phyloP scores from a whole-genome alignment of 2,888 invertebrate species.

The Thumatha senex region DNA sequence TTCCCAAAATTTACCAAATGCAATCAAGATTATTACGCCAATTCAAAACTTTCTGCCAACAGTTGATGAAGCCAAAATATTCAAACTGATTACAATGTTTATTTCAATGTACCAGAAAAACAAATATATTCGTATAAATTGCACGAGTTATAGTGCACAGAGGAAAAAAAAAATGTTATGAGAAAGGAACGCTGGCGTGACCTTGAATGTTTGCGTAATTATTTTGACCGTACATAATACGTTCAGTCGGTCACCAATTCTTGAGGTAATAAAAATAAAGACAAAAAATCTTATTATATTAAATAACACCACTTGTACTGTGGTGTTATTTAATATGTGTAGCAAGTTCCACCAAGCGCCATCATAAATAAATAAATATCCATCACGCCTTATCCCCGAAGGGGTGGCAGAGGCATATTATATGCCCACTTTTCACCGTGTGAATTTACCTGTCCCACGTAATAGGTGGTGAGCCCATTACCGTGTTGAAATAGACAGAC shows the following conservation, averaged over 20 bases:
- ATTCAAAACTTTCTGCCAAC: conserved; percentile 2
- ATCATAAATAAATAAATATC: too few species aligned
- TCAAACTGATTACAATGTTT: conserved; percentile 1
- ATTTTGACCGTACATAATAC: conserved; percentile 54
- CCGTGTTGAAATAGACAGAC: too few species aligned
- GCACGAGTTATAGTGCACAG: conserved; percentile 39
- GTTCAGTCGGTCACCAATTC: conserved; percentile 41
- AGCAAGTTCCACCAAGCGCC: too few species aligned
- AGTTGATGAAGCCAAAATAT: neutral
- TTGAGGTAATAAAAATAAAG: conserved; percentile 15
- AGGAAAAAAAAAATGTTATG: conserved; percentile 54
- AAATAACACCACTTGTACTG: too few species aligned
- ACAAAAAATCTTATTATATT: too few species aligned
- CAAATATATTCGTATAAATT: conserved; percentile 33
- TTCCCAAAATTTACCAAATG: conserved; percentile 1
- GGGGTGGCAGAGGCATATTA: too few species aligned
- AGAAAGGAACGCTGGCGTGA: conserved; percentile 60
- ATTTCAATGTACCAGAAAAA: conserved; percentile 21
- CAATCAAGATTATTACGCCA: too few species aligned
- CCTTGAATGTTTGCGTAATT: conserved; percentile 64
- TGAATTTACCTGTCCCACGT: too few species aligned
- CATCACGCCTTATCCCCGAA: too few species aligned
- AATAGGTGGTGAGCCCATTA: too few species aligned
- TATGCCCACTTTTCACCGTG: too few species aligned
- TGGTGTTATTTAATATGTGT: too few species aligned